phyloP scores from a whole-genome alignment of 2,797 vertebrate genomes.

The Dryobates pubescens region DNA sequence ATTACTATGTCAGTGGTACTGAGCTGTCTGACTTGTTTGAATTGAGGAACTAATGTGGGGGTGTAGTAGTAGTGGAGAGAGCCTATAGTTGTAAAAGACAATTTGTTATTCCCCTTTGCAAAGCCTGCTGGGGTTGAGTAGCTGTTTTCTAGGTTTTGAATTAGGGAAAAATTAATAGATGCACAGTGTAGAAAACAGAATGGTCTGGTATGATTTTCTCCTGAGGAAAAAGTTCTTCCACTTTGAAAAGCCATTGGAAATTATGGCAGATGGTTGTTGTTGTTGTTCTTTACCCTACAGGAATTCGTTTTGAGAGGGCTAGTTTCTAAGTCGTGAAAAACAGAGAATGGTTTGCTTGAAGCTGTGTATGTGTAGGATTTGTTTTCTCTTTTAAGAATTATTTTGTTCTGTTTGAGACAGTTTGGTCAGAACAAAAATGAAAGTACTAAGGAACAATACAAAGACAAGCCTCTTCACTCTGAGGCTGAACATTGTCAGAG shows the following conservation, averaged over 20 bases:
- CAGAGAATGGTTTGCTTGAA: neutral
- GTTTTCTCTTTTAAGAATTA: neutral
- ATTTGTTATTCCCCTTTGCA: neutral
- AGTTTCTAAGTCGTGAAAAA: neutral
- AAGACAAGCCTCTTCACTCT: neutral
- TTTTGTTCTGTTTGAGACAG: neutral
- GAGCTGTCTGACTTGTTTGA: neutral
- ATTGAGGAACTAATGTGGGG: neutral
- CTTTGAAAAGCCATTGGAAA: neutral
- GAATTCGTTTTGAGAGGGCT: neutral
- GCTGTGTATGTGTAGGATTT: neutral
- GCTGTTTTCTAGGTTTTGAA: neutral
- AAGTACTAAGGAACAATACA: neutral
- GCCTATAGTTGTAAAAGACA: neutral
- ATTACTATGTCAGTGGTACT: neutral
- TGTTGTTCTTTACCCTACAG: neutral
- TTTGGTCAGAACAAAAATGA: neutral
- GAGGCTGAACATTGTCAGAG: neutral
- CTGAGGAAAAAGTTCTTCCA: neutral
- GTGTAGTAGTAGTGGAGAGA: neutral
- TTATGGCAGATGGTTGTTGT: neutral
- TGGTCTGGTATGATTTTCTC: neutral
- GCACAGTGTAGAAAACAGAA: neutral
- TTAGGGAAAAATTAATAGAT: neutral
- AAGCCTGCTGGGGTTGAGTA: neutral